Evolutionary conservation across 2,888 invertebrate species (phyloP).

Genomic region (Acronicta aceris): DNA sequence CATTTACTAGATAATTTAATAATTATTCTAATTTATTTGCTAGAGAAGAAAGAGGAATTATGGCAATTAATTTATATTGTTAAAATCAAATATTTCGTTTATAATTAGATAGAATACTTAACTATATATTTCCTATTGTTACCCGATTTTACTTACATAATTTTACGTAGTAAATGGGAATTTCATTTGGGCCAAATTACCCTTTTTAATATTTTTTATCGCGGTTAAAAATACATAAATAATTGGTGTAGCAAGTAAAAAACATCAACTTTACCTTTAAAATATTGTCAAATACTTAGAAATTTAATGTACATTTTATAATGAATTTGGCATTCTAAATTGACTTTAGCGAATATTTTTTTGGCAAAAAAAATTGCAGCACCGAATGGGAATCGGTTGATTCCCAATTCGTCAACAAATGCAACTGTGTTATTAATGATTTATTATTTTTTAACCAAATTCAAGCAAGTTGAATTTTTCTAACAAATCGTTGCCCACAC

Average conservation of each 20-base stretch:
- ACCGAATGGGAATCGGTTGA: constrained; percentile 1
- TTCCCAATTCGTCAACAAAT: constrained; percentile 2
- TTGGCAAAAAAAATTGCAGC: constrained; percentile 36
- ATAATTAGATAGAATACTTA: not conserved
- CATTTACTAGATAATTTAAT: constrained; percentile 3
- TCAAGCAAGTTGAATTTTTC: too few relatives aligned
- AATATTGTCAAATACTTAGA: not conserved
- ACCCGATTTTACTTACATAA: not conserved
- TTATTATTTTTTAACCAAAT: too few relatives aligned
- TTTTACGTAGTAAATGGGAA: not conserved
- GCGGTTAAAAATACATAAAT: too few relatives aligned
- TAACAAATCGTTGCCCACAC: too few relatives aligned
- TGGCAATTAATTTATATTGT: constrained; percentile 14
- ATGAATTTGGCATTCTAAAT: constrained; percentile 49
- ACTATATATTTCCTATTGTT: not conserved
- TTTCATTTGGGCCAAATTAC: not conserved
- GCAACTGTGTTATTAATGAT: not conserved
- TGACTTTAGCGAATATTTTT: constrained; percentile 35
- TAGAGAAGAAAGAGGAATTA: constrained; percentile 41
- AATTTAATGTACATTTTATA: constrained; percentile 4
- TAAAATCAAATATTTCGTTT: not conserved
- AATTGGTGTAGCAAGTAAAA: too few relatives aligned
- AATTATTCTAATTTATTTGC: constrained; percentile 24
- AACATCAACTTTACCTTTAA: too few relatives aligned
- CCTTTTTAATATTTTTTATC: not conserved